Base-by-base conservation (phyloP, 2,888 invertebrate species). In the Nomada fucata region DNA sequence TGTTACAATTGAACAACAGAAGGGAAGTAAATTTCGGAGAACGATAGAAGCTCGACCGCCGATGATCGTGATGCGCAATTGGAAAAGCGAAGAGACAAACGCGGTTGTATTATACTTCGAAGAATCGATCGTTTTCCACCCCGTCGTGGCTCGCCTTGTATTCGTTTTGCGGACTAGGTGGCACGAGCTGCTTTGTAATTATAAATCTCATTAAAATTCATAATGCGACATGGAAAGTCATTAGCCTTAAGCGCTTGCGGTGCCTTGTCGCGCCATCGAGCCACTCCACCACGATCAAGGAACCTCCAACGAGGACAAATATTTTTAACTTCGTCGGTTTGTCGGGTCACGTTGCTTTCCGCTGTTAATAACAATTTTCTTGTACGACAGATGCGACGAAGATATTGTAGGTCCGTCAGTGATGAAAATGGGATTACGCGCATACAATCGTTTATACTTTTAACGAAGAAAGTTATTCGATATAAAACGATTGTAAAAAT, bases 151-250 rank as follows among this genome's bases (percentile, higher is more conserved):
- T 59, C 42, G 61, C 47, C 77, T 55, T 74, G 67, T 42, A 74
- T 76, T 60, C 76, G 74, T 77, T 64, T 47, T 60, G n/a, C 36
- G 55, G 29, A 23, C 67, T 69, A 76, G 75, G 77, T 80, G 53
- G 64, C 73, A 71, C 67, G 81, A 76, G 74, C 81, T 81, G 88
- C 89, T 89, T 89, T 83, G 88, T 90, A 92, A 92, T 92, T 92
- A 92, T 91, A 91, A 92, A 91, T 92, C 92, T 92, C 92, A 91
- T 92, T 92, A 92, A 92, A 92, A 92, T 92, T 91, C 90, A 84
- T 87, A 79, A 78, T 86, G 84, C 84, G 85, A 86, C 85, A 74
- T 84, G 86, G 89, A 89, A 92, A 90, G 90, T 90, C 89, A 92
- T 92, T 92, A 92, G 89, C 90, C 87, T 90, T 86, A 82, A 82